Base-by-base conservation (phyloP, 2,113 vertebrate genomes). In the Phylloscopus whistleri region DNA sequence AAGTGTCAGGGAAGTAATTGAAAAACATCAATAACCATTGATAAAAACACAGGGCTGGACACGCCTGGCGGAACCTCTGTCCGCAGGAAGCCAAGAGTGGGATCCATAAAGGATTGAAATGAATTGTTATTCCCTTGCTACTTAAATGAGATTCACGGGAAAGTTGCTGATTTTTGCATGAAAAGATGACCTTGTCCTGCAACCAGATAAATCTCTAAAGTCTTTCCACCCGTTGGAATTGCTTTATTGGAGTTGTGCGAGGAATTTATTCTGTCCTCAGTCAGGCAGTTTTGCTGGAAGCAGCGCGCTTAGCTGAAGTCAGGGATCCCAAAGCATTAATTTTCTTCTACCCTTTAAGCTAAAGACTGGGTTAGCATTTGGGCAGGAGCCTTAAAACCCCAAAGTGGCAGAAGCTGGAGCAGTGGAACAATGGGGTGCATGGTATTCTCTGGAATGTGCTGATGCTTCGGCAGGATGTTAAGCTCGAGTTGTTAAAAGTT, bases 1-100 rank as follows among this genome's bases (percentile, higher is more conserved):
- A 94, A 92, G 88, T 97, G 96, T 87, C 97, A 94, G 39, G 21
- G 72, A 67, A 93, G 84, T 89, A 96, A 96, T 83, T 95, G 96
- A 69, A 97, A 97, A 97, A 80, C 80, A 87, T 97, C 96, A 96
- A 94, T 97, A 98, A 96, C 6, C 5, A 96, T 97, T 66, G 26
- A 97, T 96, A 79, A 86, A 79, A 90, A 53, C 93, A 87, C 78
- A 66, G 88, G 90, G 31, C 64, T 84, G 84, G 94, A 67, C 83
- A 87, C 3, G 72, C 93, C 83, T 96, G 94, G 74, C 0, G 6
- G 96, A 96, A 73, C 86, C 67, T 89, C 75, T 60, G 86, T 60
- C 30, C 2, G 11, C 82, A 79, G 89, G 84, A 97, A 93, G 72
- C 21, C 8, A 53, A 27, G 91, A 93, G 43, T 75, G 86, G 87